phyloP scores from a whole-genome alignment of 2,113 vertebrate species.

The Xenopus laevis region DNA sequence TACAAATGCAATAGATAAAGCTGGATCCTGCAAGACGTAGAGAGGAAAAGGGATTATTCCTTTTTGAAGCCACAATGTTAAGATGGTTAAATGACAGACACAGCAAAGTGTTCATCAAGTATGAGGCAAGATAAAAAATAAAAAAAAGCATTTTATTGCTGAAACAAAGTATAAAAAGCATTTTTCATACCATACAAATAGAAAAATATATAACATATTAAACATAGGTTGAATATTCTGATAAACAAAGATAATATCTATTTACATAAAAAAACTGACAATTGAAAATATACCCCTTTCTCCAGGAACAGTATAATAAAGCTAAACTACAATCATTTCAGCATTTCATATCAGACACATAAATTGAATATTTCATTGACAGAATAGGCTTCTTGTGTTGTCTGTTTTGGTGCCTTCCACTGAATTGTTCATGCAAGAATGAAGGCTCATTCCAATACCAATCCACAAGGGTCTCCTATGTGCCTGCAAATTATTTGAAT shows the following conservation, averaged over 20 bases:
- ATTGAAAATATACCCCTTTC: not conserved
- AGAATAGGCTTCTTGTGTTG: no score
- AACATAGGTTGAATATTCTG: conserved; percentile 35
- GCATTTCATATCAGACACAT: not conserved
- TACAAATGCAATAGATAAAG: not conserved
- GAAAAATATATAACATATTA: conserved; percentile 42
- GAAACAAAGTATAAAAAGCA: conserved; percentile 37
- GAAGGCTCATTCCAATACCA: no score
- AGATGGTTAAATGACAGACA: conserved; percentile 6
- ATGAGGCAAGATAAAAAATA: conserved; percentile 28
- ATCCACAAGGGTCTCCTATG: no score
- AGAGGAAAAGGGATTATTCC: not conserved
- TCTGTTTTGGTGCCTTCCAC: no score
- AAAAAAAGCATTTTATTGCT: conserved; percentile 37
- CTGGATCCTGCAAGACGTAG: not conserved
- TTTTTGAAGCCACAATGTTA: not conserved
- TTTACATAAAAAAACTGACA: conserved; percentile 9
- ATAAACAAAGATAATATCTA: conserved; percentile 33
- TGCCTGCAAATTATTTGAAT: no score
- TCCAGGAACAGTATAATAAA: not conserved
- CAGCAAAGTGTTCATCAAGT: not conserved
- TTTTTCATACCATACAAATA: conserved; percentile 39
- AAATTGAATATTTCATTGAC: no score
- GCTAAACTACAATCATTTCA: not conserved
- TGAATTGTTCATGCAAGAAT: no score